A percentile compares a stretch with the other conserved stretches of the same genome.
Evolutionary conservation across 64 coral and sea anemone genomes (phyloP).

Genomic region (Pocillopora verrucosa): DNA sequence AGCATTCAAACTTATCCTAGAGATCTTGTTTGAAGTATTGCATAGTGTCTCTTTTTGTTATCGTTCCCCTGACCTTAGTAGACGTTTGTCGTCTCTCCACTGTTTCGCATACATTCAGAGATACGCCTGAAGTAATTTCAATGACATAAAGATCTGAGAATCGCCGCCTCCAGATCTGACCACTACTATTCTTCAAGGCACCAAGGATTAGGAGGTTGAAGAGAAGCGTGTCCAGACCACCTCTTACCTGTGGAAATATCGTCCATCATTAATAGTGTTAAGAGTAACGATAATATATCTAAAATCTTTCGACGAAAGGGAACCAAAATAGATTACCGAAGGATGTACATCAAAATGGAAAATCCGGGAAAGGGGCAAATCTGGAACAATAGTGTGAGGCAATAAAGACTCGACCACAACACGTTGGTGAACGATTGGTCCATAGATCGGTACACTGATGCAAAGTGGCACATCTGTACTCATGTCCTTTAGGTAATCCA

Average conservation of each 20-base stretch:
- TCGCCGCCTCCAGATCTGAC: conserved; percentile 81
- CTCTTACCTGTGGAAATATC: conserved; percentile 49
- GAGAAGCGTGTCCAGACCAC: conserved; percentile 76
- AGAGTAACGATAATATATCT: neutral
- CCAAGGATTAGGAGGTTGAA: conserved; percentile 84
- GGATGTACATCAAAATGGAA: conserved; percentile 92
- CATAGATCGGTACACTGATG: conserved; percentile 69
- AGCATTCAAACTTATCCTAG: neutral
- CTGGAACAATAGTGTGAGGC: conserved; percentile 51
- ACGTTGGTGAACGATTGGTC: conserved; percentile 53
- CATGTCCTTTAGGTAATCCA: conserved; percentile 1
- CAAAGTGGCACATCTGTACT: conserved; percentile 17
- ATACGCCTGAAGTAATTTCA: conserved; percentile 62
- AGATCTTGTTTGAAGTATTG: neutral
- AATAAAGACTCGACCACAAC: conserved; percentile 50
- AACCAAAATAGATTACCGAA: conserved; percentile 46
- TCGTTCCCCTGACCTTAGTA: neutral
- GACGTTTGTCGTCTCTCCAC: neutral
- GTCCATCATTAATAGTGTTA: neutral
- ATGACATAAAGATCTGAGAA: conserved; percentile 87
- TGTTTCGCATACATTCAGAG: neutral
- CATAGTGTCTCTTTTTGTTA: neutral
- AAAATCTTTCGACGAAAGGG: neutral
- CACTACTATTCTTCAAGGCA: conserved; percentile 61
- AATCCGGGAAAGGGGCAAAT: conserved; percentile 88